A percentile compares a stretch with the other conserved stretches of the same genome.
phyloP scores from a whole-genome alignment of 1,140 invertebrate species.

The Mercenaria mercenaria region DNA sequence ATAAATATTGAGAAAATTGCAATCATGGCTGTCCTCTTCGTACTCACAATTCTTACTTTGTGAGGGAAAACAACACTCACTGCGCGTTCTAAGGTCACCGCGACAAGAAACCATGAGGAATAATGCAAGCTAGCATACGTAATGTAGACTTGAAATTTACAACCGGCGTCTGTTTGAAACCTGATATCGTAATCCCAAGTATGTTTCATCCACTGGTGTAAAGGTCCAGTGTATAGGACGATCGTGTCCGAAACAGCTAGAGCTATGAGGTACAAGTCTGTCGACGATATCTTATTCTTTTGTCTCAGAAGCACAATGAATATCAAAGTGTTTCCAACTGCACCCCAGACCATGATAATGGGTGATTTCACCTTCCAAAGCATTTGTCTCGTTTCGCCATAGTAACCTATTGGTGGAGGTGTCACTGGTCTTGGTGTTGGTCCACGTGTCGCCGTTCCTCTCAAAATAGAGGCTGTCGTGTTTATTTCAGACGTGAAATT shows the following conservation, averaged over 20 bases:
- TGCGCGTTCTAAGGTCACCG: slow-evolving; percentile 73
- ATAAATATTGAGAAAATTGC: slow-evolving; percentile 2
- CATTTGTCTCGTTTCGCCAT: neutral
- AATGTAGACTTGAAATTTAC: slow-evolving; percentile 69
- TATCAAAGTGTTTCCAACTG: slow-evolving; percentile 70
- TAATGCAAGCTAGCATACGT: slow-evolving; percentile 63
- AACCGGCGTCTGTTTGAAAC: slow-evolving; percentile 35
- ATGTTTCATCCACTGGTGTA: slow-evolving; percentile 69
- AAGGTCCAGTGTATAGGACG: slow-evolving; percentile 72
- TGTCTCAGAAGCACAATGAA: slow-evolving; percentile 60
- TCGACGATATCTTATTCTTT: slow-evolving; percentile 39
- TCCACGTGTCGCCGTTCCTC: neutral
- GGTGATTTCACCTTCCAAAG: slow-evolving; percentile 59
- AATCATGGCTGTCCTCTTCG: neutral
- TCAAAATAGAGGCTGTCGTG: neutral
- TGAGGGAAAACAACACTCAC: slow-evolving; percentile 72
- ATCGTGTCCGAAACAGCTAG: slow-evolving; percentile 71
- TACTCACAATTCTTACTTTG: slow-evolving; percentile 57
- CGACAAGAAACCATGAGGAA: slow-evolving; percentile 76
- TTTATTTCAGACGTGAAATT: neutral
- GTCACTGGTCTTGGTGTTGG: neutral
- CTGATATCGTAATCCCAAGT: slow-evolving; percentile 68
- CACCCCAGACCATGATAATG: slow-evolving; percentile 69
- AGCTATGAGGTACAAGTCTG: slow-evolving; percentile 64
- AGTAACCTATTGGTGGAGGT: slow-evolving; percentile 22